Evolutionary conservation across 2,113 vertebrate species (phyloP), one percentile per base, ranked within the genome.

Genomic region (Mohoua ochrocephala): DNA sequence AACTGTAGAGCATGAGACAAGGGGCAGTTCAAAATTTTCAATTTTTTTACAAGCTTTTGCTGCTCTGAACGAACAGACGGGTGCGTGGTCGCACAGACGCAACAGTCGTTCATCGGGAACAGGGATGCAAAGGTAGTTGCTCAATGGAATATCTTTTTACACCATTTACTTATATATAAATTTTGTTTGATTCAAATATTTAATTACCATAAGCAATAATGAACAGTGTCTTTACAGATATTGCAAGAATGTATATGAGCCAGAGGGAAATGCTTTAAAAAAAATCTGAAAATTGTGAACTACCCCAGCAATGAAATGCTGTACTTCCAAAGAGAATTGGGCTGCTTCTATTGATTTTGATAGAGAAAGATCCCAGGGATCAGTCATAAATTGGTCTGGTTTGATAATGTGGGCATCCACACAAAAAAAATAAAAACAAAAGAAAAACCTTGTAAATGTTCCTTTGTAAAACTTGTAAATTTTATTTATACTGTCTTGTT

Each of bases 401-500:
- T 98, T 98, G 96, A 95, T 98, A 98, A 98, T 97, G 98, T 98
- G 98, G 98, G 96, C 97, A 97, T 97, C 98, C 98, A 98, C 98
- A 97, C 98, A 98, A 98, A 95, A 97, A 78, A 94, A 89, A 91
- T 35, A 94, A 94, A 96, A 95, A 86, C 16, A 59, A 70, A 92
- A 97, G 73, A 93, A 95, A 94, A 95, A 89, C 30, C 93, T 99
- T 99, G 99, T 99, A 99, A 99, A 99, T 99, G 98, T 99, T 99
- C 97, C 98, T 99, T 98, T 99, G 99, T 99, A 99, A 99, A 99
- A 99, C 98, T 99, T 99, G 99, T 99, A 99, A 98, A 99, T 99
- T 99, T 99, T 99, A 99, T 99, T 99, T 99, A 99, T 99, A 99
- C 98, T 98, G 98, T 99, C 98, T 98, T 98, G 98, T 98, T 98